A percentile compares a stretch with the other conserved stretches of the same genome.
Conservation (phyloP, 2,888 invertebrate genomes). For the Lithophane socia region DNA sequence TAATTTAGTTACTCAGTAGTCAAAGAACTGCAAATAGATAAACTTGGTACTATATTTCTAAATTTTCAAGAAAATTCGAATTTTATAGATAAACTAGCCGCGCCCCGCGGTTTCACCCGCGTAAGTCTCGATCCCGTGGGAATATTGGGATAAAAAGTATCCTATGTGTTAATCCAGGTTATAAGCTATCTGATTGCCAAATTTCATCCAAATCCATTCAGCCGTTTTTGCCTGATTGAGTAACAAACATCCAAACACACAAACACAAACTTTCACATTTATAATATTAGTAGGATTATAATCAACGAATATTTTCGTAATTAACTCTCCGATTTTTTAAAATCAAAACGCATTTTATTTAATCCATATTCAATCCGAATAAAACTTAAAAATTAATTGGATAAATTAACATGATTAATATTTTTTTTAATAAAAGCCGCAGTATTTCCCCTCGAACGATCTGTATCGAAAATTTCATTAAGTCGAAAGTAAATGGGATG, state of each 20-base stretch:
- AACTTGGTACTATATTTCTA: background rate
- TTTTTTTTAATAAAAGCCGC: constrained; percentile 70
- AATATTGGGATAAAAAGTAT: no score
- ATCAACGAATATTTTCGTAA: background rate
- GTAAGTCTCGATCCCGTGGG: no score
- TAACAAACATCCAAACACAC: no score
- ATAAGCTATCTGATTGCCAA: no score
- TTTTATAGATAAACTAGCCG: no score
- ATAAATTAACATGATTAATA: constrained; percentile 78
- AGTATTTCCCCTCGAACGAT: constrained; percentile 65
- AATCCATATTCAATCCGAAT: constrained; percentile 11
- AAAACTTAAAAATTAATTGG: constrained; percentile 67
- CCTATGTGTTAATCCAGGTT: no score
- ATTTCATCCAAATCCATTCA: no score
- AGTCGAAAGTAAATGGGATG: constrained; percentile 83
- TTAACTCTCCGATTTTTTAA: background rate
- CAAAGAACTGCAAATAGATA: background rate
- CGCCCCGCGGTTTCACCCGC: no score
- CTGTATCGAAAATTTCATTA: constrained; percentile 85
- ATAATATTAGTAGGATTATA: no score
- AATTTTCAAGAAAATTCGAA: background rate
- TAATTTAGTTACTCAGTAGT: background rate
- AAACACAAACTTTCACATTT: no score
- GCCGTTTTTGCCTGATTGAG: no score
- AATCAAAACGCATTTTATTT: background rate